Percentiles rank a stretch among this genome's conserved stretches.
Conservation (phyloP, 2,113 vertebrate genomes). For the Bufo bufo region DNA sequence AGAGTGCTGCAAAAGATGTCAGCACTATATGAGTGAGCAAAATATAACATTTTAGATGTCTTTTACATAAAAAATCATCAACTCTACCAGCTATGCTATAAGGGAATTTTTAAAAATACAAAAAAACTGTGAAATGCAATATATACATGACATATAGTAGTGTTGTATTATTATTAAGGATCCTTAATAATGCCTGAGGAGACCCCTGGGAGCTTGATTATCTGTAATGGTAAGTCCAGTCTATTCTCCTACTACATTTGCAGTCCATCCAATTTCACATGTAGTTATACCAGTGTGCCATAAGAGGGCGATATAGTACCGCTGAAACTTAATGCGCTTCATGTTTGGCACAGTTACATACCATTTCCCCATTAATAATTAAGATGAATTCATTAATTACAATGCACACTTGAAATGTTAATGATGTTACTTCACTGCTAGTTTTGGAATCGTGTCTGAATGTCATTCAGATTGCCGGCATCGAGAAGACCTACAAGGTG, state of each 20-base stretch:
- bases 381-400: too few relatives aligned
- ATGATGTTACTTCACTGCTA: neutral
- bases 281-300: neutral
- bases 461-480: neutral
- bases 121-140: neutral
- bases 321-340: neutral
- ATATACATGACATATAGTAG: neutral
- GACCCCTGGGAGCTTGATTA: too few relatives aligned
- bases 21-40: too few relatives aligned
- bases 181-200: too few relatives aligned
- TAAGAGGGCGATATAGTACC: neutral
- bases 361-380: too few relatives aligned
- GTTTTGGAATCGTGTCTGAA: neutral
- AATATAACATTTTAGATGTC: too few relatives aligned
- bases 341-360: neutral
- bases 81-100: too few relatives aligned
- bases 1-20: too few relatives aligned
- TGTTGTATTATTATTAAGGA: too few relatives aligned
- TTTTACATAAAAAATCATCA: too few relatives aligned
- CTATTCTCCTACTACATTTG: too few relatives aligned
- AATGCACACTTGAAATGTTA: neutral
- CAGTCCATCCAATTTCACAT: neutral
- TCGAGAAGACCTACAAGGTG: neutral
- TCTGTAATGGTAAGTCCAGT: too few relatives aligned
- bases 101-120: neutral